Evolutionary conservation across 2,888 invertebrate genomes (phyloP).

Genomic region (Terebella lapidaria): DNA sequence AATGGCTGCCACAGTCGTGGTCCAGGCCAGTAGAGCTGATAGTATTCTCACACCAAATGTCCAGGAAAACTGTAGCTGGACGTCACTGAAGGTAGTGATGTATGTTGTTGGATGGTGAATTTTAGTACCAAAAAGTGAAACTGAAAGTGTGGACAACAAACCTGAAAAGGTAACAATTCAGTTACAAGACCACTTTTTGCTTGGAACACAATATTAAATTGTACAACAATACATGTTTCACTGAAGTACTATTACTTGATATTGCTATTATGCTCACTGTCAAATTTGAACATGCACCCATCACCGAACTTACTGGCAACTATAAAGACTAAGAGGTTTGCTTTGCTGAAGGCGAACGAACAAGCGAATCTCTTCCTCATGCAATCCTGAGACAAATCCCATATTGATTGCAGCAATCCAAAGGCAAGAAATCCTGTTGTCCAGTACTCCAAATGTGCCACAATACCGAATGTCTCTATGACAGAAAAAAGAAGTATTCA

Average conservation of each 20-base stretch:
- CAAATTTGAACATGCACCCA: too few relatives aligned
- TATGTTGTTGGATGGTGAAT: background rate
- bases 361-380: background rate
- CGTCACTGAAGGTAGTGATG: background rate
- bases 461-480: background rate
- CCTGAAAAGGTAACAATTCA: background rate
- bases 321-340: background rate
- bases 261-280: too few relatives aligned
- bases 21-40: background rate
- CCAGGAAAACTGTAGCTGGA: background rate
- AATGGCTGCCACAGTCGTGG: background rate
- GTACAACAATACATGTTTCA: background rate
- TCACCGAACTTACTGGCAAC: background rate
- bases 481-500: background rate
- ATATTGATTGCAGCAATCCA: background rate
- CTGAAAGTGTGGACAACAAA: background rate
- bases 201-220: background rate
- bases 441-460: slow-evolving; percentile 3
- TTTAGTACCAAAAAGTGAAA: background rate
- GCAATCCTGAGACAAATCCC: background rate
- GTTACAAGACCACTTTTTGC: background rate
- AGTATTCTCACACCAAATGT: background rate
- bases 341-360: background rate
- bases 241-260: too few relatives aligned
- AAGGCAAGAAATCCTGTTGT: background rate